These are phyloP conservation scores for Philaethria dido DNA, from an alignment of 2,888 invertebrate species.

Conservation along the genomic window DNA sequence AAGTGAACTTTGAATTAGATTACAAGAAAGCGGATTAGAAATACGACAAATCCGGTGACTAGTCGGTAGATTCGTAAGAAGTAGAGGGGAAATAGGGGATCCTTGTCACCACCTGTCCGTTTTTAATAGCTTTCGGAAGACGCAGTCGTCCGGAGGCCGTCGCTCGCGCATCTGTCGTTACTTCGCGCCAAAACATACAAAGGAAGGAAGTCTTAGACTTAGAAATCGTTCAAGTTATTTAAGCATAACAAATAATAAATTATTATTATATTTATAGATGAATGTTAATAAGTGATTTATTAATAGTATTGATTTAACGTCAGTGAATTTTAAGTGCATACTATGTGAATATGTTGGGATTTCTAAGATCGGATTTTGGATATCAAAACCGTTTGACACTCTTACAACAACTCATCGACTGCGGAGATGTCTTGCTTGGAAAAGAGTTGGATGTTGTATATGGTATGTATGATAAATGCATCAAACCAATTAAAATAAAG, in stretches of 20 bases:
- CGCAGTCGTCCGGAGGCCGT: conserved; percentile 63
- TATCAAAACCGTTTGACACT: conserved; percentile 71
- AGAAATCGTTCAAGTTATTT: conserved; percentile 8
- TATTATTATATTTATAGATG: neutral
- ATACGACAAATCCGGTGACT: conserved; percentile 51
- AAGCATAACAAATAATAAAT: neutral
- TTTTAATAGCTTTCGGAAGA: conserved; percentile 78
- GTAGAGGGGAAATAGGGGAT: conserved; percentile 73
- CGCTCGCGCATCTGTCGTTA: conserved; percentile 72
- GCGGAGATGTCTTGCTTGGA: conserved; percentile 71
- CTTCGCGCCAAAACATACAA: conserved; percentile 66
- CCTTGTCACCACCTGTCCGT: conserved; percentile 79
- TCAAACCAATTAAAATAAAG: neutral
- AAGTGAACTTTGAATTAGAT: conserved; percentile 39
- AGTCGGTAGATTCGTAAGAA: conserved; percentile 48
- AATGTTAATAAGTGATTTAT: conserved; percentile 25
- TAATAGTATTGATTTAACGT: neutral
- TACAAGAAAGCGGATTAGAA: conserved; percentile 32
- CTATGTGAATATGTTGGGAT: conserved; percentile 69
- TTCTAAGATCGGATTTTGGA: conserved; percentile 71
- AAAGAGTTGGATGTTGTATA: conserved; percentile 57
- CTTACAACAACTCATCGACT: conserved; percentile 75
- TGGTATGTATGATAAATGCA: conserved; percentile 53
- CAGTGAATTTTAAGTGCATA: conserved; percentile 2
- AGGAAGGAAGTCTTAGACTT: conserved; percentile 25